Evolutionary conservation across 2,888 invertebrate species (phyloP).

Genomic region (Erebia ligea): DNA sequence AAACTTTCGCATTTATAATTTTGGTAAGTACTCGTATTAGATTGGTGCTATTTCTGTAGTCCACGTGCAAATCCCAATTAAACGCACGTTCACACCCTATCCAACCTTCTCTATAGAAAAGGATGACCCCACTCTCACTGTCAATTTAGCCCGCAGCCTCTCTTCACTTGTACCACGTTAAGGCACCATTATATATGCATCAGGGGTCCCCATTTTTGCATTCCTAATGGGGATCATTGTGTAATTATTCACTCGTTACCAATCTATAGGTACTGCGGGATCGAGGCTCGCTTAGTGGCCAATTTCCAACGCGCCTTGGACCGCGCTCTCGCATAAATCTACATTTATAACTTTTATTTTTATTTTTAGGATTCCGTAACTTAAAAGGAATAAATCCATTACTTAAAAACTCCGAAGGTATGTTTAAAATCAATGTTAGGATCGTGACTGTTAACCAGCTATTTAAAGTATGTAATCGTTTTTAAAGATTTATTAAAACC

Average conservation of each 20-base stretch:
- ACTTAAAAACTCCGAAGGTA: too few species aligned
- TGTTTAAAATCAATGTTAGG: too few species aligned
- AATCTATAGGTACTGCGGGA: slow-evolving; percentile 57
- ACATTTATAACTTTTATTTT: slow-evolving; percentile 43
- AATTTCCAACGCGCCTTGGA: slow-evolving; percentile 56
- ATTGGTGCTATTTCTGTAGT: not conserved
- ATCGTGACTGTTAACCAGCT: too few species aligned
- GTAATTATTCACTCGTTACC: slow-evolving; percentile 80
- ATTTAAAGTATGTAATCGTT: too few species aligned
- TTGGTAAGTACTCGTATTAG: too few species aligned
- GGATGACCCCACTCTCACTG: slow-evolving; percentile 11
- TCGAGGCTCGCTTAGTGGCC: slow-evolving; percentile 46
- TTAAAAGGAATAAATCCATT: not conserved
- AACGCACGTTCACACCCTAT: not conserved
- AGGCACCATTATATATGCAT: slow-evolving; percentile 71
- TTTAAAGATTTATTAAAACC: too few species aligned
- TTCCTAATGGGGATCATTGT: slow-evolving; percentile 78
- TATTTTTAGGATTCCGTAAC: slow-evolving; percentile 1
- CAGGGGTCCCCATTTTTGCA: slow-evolving; percentile 76
- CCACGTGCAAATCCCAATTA: too few species aligned
- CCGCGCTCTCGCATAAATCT: slow-evolving; percentile 47
- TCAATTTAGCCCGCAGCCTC: slow-evolving; percentile 27
- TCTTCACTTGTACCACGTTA: slow-evolving; percentile 50
- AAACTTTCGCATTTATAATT: too few species aligned
- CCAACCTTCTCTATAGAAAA: not conserved